Conservation (phyloP, 2,113 vertebrate genomes). For the Amia ocellicauda region DNA sequence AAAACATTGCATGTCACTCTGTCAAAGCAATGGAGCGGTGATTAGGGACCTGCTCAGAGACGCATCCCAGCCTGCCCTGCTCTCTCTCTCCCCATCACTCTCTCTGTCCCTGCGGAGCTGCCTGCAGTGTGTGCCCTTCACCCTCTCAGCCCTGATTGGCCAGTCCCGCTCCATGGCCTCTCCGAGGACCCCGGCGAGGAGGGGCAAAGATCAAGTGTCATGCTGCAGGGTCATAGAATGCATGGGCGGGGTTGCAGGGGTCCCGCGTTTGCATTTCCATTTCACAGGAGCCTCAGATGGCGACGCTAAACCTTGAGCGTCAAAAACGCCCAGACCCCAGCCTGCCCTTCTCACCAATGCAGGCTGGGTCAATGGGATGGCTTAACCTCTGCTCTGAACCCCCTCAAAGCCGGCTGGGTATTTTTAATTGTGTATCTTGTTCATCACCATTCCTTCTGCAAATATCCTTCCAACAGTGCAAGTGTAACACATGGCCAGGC, state of each 20-base stretch:
- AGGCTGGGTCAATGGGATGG: no score
- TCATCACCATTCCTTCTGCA: background rate
- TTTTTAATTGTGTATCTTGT: conserved; percentile 12
- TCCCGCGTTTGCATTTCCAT: background rate
- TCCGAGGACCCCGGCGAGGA: conserved; percentile 58
- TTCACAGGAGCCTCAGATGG: conserved; percentile 60
- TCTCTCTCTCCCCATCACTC: conserved; percentile 15
- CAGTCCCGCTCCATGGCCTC: conserved; percentile 54
- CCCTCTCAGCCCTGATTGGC: conserved; percentile 12
- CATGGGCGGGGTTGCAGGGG: conserved; percentile 55
- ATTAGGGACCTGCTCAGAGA: conserved; percentile 39
- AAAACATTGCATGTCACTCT: background rate
- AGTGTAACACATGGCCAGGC: background rate
- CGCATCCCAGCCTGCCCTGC: conserved; percentile 32
- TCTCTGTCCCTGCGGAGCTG: conserved; percentile 22
- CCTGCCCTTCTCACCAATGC: conserved; percentile 38
- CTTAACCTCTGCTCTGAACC: no score
- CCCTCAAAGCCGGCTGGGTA: no score
- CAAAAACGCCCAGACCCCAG: conserved; percentile 49
- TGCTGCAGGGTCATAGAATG: conserved; percentile 60
- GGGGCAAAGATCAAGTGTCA: conserved; percentile 72
- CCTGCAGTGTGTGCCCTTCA: conserved; percentile 23
- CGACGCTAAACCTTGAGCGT: conserved; percentile 49
- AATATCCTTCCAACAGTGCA: background rate
- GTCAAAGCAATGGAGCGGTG: conserved; percentile 33